Evolutionary conservation across 1,140 invertebrate species (phyloP).

Genomic region (Eciton burchellii): DNA sequence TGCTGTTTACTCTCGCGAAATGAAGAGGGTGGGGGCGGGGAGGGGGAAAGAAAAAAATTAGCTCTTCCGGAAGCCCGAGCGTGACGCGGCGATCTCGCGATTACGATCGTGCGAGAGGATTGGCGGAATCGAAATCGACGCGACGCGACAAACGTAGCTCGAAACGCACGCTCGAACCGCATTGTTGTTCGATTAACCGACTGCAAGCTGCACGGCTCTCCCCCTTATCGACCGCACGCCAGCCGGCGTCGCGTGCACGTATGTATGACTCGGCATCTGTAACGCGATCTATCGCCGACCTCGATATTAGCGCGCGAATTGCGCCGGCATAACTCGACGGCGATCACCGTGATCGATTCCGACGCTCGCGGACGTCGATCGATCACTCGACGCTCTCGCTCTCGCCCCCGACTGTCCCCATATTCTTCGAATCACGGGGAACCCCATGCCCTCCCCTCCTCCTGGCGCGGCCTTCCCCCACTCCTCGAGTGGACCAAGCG

Average conservation of each 20-base stretch:
- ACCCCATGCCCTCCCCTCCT: no score
- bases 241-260: not conserved
- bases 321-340: slow-evolving; percentile 32
- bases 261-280: slow-evolving; percentile 48
- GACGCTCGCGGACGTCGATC: slow-evolving; percentile 25
- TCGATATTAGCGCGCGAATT: slow-evolving; percentile 50
- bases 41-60: no score
- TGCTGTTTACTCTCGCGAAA: no score
- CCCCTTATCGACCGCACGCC: slow-evolving; percentile 47
- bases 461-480: no score
- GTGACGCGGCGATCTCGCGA: no score
- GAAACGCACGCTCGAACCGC: no score
- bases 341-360: slow-evolving; percentile 44
- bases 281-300: slow-evolving; percentile 50
- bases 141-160: not conserved
- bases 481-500: not conserved
- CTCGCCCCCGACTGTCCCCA: not conserved
- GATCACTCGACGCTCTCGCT: slow-evolving; percentile 10
- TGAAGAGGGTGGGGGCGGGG: no score
- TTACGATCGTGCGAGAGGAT: no score
- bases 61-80: no score
- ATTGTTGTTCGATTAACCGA: slow-evolving; percentile 25
- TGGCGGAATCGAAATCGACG: no score
- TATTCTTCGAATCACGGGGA: not conserved
- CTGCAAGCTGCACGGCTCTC: slow-evolving; percentile 27